Evolutionary conservation across 2,888 invertebrate genomes (phyloP).

Genomic region (Zelleria hepariella): DNA sequence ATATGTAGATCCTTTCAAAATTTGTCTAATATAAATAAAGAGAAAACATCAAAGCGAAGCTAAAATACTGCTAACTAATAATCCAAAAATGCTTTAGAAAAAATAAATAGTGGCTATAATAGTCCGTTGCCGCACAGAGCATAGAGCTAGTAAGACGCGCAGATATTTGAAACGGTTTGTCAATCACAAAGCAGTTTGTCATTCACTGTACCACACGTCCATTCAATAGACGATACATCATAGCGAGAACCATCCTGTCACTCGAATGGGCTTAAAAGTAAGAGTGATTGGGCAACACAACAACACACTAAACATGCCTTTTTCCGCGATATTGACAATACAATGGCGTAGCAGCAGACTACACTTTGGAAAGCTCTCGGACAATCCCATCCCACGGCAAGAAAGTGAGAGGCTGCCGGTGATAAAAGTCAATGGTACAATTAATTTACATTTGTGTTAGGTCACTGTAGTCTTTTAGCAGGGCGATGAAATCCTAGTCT

Average conservation of each 20-base stretch:
- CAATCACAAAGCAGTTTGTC: neutral
- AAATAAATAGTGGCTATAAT: no score
- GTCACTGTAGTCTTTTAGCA: neutral
- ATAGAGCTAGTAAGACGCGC: no score
- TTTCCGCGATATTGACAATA: neutral
- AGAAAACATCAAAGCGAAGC: no score
- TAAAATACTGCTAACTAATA: no score
- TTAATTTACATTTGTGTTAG: neutral
- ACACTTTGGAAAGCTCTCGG: neutral
- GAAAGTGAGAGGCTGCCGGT: neutral
- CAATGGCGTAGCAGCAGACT: neutral
- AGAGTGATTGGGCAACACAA: constrained; percentile 2
- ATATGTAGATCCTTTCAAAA: no score
- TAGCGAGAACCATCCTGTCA: neutral
- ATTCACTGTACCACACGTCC: neutral
- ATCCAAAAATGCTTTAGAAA: no score
- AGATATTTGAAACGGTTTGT: no score
- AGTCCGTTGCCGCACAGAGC: no score
- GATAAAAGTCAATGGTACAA: neutral
- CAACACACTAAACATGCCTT: neutral
- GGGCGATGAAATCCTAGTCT: no score
- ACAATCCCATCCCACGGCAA: neutral
- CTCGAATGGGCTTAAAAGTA: neutral
- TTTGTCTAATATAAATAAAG: no score
- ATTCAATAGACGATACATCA: neutral